A percentile compares a stretch with the other conserved stretches of the same genome.
Conservation (phyloP, 2,888 invertebrate genomes). For the Halictus ligatus region DNA sequence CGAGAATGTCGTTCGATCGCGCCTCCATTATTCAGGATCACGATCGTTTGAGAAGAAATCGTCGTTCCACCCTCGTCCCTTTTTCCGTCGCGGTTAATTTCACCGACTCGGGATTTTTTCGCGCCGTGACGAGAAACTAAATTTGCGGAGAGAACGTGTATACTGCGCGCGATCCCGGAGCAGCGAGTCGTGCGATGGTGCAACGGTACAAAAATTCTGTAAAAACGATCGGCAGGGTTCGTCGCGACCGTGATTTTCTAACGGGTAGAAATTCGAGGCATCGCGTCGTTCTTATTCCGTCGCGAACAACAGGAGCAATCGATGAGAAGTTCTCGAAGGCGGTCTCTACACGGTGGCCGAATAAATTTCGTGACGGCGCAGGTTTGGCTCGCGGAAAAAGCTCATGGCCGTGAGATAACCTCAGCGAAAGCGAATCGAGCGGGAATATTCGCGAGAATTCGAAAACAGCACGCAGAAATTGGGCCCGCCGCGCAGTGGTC, state of each 20-base stretch:
- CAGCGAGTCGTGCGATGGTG: neutral
- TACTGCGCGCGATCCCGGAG: neutral
- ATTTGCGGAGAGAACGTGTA: neutral
- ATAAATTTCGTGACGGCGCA: constrained; percentile 3
- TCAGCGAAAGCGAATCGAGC: neutral
- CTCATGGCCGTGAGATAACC: neutral
- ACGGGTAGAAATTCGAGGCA: neutral
- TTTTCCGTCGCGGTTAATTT: constrained; percentile 3
- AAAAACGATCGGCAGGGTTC: neutral
- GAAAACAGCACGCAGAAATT: neutral
- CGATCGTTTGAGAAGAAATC: neutral
- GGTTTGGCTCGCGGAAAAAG: neutral
- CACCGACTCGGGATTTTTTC: neutral
- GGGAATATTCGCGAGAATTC: neutral
- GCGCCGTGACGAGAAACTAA: neutral
- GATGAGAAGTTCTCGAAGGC: neutral
- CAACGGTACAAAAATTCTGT: constrained; percentile 2
- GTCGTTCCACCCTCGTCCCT: neutral
- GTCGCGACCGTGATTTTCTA: neutral
- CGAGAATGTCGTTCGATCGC: constrained; percentile 1
- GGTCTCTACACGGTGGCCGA: neutral
- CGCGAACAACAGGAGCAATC: neutral
- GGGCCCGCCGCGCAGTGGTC: too few species aligned
- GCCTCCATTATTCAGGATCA: neutral
- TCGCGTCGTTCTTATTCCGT: neutral